Evolutionary conservation across 2,797 vertebrate genomes (phyloP).

Genomic region (Siniperca undulata): DNA sequence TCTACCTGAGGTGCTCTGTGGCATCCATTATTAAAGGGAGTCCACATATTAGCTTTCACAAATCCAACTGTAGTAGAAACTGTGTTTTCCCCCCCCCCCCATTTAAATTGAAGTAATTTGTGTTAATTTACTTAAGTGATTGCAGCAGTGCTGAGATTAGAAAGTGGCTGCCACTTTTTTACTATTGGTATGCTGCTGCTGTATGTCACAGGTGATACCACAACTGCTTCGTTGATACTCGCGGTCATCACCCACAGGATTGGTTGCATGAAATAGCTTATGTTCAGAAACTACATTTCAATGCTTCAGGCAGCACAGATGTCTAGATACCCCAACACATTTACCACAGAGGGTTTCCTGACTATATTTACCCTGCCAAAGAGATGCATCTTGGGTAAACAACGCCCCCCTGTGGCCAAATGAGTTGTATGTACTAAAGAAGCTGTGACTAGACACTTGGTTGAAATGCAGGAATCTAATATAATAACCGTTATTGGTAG

Average conservation of each 20-base stretch:
- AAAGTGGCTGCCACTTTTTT: too few relatives aligned
- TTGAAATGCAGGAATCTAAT: background rate
- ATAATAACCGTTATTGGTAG: background rate
- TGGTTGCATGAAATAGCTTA: background rate
- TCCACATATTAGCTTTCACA: background rate
- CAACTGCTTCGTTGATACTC: background rate
- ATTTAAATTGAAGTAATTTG: background rate
- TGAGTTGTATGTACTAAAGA: background rate
- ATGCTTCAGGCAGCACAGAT: background rate
- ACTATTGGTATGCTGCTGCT: background rate
- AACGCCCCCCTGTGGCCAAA: background rate
- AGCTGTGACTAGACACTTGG: background rate
- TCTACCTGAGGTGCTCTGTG: background rate
- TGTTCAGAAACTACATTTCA: too few relatives aligned
- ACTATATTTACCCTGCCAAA: background rate
- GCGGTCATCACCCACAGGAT: background rate
- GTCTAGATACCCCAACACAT: background rate
- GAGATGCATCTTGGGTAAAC: constrained; percentile 10
- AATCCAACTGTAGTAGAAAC: background rate
- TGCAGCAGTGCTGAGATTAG: background rate
- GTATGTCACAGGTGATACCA: background rate
- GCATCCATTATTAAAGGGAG: background rate
- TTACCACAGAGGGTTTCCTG: background rate
- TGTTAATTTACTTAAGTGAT: background rate
- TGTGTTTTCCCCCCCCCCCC: background rate